Base-by-base conservation (phyloP, 2,113 vertebrate genomes). In the Nesoenas mayeri region DNA sequence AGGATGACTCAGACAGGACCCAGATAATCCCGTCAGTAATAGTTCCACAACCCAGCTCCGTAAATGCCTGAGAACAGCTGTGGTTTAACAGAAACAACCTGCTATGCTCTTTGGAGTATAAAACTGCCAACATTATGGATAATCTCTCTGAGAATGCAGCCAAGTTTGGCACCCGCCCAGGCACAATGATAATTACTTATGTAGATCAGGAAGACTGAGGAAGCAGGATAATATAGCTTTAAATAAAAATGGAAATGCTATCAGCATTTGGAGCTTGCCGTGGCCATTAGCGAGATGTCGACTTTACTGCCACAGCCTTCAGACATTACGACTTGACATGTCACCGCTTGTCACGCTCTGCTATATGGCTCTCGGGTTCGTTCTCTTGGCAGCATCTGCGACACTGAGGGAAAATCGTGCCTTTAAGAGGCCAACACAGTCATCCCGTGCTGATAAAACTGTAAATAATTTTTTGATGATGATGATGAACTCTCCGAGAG, bases 81-180 rank as follows among this genome's bases (percentile, higher is more conserved):
- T 74, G 58, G 54, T 32, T 62, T 1, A 58, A 73, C 75, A 79
- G 93, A 19, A 89, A 83, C 94, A 94, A 88, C 89, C 90, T 71
- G 93, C 91, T 51, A 18, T 9, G 3, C 87, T 77, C 70, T 70
- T 56, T 1, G 0, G 32, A 89, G 64, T 32, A 57, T 25, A 54
- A 70, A 95, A 38, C 89, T 67, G 87, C 87, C 95, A 85, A 14
- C 14, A 1, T 73, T 80, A 91, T 26, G 79, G 95, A 91, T 90
- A 32, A 93, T 28, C 71, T 58, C 79, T 36, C 51, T 34, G 22
- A 16, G 38, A n/a, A 47, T 38, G 90, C 95, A 91, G 79, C n/a
- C 82, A 56, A 28, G 74, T 15, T 9, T 97, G 95, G 96, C 95
- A 92, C 60, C 72, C 61, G 7, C 93, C 95, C 96, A 97, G 93